Conservation (phyloP, 2,888 invertebrate genomes). For the Acleris laterana region DNA sequence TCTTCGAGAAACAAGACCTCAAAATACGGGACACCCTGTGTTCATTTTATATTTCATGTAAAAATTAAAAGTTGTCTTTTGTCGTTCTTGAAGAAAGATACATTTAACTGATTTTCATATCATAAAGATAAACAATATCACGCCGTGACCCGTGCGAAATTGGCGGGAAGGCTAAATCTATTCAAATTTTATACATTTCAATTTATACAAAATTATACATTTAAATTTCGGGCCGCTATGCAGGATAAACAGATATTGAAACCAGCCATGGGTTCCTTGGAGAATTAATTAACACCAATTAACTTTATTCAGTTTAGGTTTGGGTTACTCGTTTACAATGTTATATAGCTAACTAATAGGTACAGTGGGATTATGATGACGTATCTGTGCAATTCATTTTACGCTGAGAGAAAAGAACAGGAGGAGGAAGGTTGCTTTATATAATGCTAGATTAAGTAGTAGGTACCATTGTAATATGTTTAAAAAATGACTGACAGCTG, state of each 20-base stretch:
- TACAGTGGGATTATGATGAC: too few relatives aligned
- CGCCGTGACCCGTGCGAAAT: background rate
- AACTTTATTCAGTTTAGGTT: constrained; percentile 14
- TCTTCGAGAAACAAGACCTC: background rate
- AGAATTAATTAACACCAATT: constrained; percentile 12
- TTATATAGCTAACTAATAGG: too few relatives aligned
- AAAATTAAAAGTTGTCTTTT: too few relatives aligned
- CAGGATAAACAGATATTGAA: constrained; percentile 26
- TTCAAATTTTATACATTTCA: constrained; percentile 37
- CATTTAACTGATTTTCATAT: background rate
- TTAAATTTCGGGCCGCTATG: constrained; percentile 24
- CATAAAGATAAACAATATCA: background rate
- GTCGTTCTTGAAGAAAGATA: too few relatives aligned
- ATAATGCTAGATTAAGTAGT: too few relatives aligned
- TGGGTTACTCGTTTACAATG: background rate
- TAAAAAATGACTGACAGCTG: too few relatives aligned
- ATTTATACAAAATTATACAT: constrained; percentile 34
- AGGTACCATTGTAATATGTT: too few relatives aligned
- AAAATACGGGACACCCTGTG: background rate
- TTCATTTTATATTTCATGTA: too few relatives aligned
- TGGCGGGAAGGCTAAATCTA: constrained; percentile 24
- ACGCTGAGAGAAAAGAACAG: too few relatives aligned
- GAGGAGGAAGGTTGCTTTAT: too few relatives aligned
- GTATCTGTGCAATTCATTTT: too few relatives aligned
- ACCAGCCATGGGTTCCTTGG: constrained; percentile 2